A percentile compares a stretch with the other conserved stretches of the same genome.
These are phyloP conservation scores for Ceyx cyanopectus DNA, from an alignment of 2,113 vertebrate genomes.

Conservation along the genomic window DNA sequence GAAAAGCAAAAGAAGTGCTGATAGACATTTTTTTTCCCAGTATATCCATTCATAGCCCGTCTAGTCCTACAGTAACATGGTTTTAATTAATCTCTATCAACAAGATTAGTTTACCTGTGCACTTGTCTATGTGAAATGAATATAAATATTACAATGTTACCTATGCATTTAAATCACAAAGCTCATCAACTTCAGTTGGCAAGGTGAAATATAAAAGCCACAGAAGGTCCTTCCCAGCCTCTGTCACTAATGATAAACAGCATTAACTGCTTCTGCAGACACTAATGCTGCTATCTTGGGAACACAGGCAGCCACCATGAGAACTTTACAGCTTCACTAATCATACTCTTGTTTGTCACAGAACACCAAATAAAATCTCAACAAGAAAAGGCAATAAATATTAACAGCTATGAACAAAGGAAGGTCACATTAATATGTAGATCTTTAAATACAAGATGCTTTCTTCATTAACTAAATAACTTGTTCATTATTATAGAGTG, in stretches of 20 bases:
- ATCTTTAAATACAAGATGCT: constrained; percentile 75
- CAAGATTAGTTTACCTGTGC: constrained; percentile 71
- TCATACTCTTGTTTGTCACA: constrained; percentile 80
- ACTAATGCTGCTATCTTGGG: constrained; percentile 84
- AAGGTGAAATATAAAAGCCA: constrained; percentile 84
- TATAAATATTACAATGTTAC: constrained; percentile 72
- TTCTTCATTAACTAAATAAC: constrained; percentile 77
- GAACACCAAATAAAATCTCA: constrained; percentile 81
- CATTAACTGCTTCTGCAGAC: constrained; percentile 81
- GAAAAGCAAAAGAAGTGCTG: constrained; percentile 4
- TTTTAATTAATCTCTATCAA: constrained; percentile 77
- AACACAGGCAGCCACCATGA: constrained; percentile 80
- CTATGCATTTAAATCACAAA: constrained; percentile 82
- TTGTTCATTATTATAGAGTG: constrained; percentile 66
- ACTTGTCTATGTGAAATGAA: constrained; percentile 70
- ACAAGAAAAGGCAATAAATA: constrained; percentile 80
- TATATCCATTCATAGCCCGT: neutral
- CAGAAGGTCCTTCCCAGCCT: constrained; percentile 77
- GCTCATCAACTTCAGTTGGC: constrained; percentile 78
- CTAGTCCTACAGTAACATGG: constrained; percentile 2
- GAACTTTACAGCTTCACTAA: constrained; percentile 81
- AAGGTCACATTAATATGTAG: constrained; percentile 82
- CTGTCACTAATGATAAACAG: constrained; percentile 86
- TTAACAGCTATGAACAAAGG: constrained; percentile 79
- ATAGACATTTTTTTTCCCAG: neutral